Percentiles rank a stretch among this genome's conserved stretches.
These are phyloP conservation scores for Chrysolina haemoptera DNA, from an alignment of 2,888 invertebrate species.

Conservation along the genomic window DNA sequence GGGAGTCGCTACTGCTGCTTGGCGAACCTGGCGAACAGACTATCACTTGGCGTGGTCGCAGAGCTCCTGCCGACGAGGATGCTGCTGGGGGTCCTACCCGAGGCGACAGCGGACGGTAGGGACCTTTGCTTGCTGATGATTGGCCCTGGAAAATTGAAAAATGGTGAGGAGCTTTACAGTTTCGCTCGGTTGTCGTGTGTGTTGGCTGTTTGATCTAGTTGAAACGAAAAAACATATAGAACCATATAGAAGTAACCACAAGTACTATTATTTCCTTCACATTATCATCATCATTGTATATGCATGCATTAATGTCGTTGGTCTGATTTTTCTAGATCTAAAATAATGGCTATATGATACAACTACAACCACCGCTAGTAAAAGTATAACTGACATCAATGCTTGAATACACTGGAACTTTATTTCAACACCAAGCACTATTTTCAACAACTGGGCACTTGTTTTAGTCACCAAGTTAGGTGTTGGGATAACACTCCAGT, in stretches of 20 bases:
- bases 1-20: conserved; percentile 83
- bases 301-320: too few species aligned
- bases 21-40: conserved; percentile 86
- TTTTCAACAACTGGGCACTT: neutral
- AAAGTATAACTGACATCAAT: too few species aligned
- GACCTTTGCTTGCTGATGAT: conserved; percentile 82
- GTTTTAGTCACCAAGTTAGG: neutral
- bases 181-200: neutral
- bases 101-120: conserved; percentile 81
- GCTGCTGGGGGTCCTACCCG: conserved; percentile 75
- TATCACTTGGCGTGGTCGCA: conserved; percentile 73
- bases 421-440: neutral
- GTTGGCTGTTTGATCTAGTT: neutral
- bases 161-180: neutral
- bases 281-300: too few species aligned
- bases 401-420: neutral
- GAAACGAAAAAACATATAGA: too few species aligned
- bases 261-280: too few species aligned
- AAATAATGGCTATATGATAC: too few species aligned
- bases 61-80: conserved; percentile 55
- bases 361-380: too few species aligned
- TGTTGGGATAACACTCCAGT: neutral
- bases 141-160: conserved; percentile 72
- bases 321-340: too few species aligned
- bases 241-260: too few species aligned